Evolutionary conservation across 2,797 vertebrate genomes (phyloP), one percentile per base, ranked within the genome.

Genomic region (Phrynocephalus guinanensis): DNA sequence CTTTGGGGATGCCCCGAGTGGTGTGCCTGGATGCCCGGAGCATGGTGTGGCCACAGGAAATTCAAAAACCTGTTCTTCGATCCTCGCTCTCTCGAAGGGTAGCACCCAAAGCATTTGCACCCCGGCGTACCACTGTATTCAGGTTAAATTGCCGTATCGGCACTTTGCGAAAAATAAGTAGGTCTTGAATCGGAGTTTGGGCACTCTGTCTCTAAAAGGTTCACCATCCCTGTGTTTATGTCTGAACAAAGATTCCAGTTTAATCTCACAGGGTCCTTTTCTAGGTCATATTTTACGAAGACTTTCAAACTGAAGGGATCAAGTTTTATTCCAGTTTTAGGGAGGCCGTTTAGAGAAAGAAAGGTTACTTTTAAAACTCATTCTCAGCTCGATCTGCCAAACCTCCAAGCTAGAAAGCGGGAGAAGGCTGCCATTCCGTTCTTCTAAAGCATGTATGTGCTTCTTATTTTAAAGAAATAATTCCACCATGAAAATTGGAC

Each of bases 401-500:
- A 9, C 28, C 28, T 83, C 60, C 76, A 15, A 1, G 16, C 6
- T 66, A 33, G 28, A 22, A n/a, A 78, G 33, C 11, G 0, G 0
- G 2, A 79, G 82, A 84, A 82, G 24, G 82, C 66, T 84, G 1
- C 6, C 86, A 84, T 83, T 33, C 81, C 60, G 52, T 77, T 9
- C 18, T 50, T 13, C 9, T 28, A 84, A 44, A 63, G 20, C 13
- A 4, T 13, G 3, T 24, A 28, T 7, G 15, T 67, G 56, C 52
- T 30, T 18, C 11, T 63, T 38, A 20, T 75, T 75, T 44, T 30
- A 72, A 18, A 70, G 81, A n/a, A 50, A 85, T 67, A 44, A 70
- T 86, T 86, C 78, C 85, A 50, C 63, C 0, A 8, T 67, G 81
- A 76, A 93, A 92, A 91, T 1, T 20, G 85, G 83, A 89, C 83